Percentiles rank a stretch among this genome's conserved stretches.
These are phyloP conservation scores for Sphaeridia pumilis DNA, from an alignment of 2,888 invertebrate species.

Conservation along the genomic window DNA sequence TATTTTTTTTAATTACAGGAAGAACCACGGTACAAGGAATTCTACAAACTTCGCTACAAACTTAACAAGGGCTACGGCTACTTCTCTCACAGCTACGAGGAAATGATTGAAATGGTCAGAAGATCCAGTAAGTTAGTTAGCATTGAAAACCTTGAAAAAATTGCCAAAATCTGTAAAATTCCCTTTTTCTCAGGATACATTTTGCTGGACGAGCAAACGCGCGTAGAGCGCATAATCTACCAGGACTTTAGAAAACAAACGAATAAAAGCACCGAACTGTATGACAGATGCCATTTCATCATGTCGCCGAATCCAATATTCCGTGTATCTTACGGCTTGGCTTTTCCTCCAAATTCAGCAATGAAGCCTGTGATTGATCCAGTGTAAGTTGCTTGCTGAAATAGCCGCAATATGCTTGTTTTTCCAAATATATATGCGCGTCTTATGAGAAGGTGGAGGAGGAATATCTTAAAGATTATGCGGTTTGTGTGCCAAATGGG, in stretches of 20 bases:
- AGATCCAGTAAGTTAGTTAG: slow-evolving; percentile 7
- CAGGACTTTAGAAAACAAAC: slow-evolving; percentile 37
- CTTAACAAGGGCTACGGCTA: slow-evolving; percentile 21
- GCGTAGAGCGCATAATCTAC: slow-evolving; percentile 33
- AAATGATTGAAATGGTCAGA: slow-evolving; percentile 29
- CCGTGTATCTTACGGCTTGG: slow-evolving; percentile 57
- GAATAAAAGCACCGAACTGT: slow-evolving; percentile 47
- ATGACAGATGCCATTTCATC: slow-evolving; percentile 61
- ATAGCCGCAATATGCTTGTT: no score
- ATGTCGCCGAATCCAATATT: slow-evolving; percentile 57
- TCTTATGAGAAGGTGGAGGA: background rate
- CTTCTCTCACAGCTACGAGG: slow-evolving; percentile 26
- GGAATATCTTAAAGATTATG: background rate
- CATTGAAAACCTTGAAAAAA: background rate
- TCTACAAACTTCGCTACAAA: slow-evolving; percentile 28
- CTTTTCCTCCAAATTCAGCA: slow-evolving; percentile 53
- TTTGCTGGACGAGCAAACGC: slow-evolving; percentile 32
- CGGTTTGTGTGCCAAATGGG: no score
- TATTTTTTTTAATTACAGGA: slow-evolving; percentile 7
- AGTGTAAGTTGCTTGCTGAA: slow-evolving; percentile 51
- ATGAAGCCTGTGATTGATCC: slow-evolving; percentile 53
- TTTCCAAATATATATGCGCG: background rate
- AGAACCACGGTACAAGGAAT: slow-evolving; percentile 28
- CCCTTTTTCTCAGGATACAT: slow-evolving; percentile 22
- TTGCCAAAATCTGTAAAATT: background rate